These are phyloP conservation scores for Peromyscus melanophrys DNA, from an alignment of 2,797 vertebrate genomes.

Conservation along the genomic window DNA sequence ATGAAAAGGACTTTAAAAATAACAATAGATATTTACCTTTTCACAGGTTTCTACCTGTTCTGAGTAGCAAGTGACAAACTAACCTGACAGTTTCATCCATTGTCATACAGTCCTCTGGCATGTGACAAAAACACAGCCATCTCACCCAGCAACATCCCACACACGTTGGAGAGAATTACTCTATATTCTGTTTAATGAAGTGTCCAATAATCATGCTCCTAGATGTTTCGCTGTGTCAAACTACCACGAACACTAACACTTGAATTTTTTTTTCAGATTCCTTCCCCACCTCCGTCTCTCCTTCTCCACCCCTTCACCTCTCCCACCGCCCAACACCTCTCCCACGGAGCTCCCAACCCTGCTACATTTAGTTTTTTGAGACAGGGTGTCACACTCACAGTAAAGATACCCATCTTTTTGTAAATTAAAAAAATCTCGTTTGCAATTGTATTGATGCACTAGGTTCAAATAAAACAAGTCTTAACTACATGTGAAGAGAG, in stretches of 20 bases:
- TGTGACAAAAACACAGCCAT: neutral
- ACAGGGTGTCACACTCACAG: neutral
- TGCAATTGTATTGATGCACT: constrained; percentile 57
- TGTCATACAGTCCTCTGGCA: neutral
- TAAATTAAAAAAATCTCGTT: constrained; percentile 51
- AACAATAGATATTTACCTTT: constrained; percentile 41
- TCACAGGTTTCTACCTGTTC: constrained; percentile 54
- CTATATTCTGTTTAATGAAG: neutral
- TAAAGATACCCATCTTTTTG: constrained; percentile 37
- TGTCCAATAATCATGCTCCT: neutral
- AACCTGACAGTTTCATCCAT: constrained; percentile 32
- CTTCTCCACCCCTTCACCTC: neutral
- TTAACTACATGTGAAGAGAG: neutral
- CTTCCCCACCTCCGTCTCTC: neutral
- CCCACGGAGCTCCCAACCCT: neutral
- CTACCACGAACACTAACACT: too few relatives aligned
- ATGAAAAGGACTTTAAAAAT: constrained; percentile 20
- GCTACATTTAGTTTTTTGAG: neutral
- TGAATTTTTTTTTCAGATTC: neutral
- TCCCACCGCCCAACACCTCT: too few relatives aligned
- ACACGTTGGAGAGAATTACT: neutral
- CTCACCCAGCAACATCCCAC: neutral
- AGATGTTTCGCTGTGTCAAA: constrained; percentile 7
- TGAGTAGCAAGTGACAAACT: constrained; percentile 18
- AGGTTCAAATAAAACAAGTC: constrained; percentile 62